phyloP scores from a whole-genome alignment of 2,113 vertebrate species.

The Thamnophis sirtalis region DNA sequence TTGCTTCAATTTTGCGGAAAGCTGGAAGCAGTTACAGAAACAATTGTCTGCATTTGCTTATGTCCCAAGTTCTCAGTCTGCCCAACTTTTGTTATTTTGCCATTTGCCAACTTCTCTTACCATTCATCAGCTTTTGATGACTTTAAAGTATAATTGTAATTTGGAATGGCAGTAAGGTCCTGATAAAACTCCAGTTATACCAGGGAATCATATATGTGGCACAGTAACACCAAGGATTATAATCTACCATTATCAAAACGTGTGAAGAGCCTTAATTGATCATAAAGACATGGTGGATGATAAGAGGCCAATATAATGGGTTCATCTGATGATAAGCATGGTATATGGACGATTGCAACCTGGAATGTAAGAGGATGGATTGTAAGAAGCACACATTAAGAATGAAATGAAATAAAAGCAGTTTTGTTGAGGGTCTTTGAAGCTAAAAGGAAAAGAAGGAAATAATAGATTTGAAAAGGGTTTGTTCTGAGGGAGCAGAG shows the following conservation, averaged over 20 bases:
- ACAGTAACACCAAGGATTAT: background rate
- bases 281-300: background rate
- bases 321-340: background rate
- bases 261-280: background rate
- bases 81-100: background rate
- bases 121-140: background rate
- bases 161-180: background rate
- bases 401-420: background rate
- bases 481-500: background rate
- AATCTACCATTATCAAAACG: background rate
- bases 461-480: background rate
- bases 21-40: conserved; percentile 5
- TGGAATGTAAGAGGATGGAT: background rate
- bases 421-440: background rate
- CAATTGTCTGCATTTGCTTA: background rate
- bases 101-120: background rate
- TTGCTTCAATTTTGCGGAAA: background rate
- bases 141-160: background rate
- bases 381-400: background rate
- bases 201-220: background rate
- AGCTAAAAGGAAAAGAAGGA: background rate
- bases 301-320: background rate
- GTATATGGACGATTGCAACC: background rate
- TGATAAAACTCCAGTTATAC: background rate
- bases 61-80: background rate